phyloP scores from a whole-genome alignment of 2,888 invertebrate species.

The Trachelus tabidus region DNA sequence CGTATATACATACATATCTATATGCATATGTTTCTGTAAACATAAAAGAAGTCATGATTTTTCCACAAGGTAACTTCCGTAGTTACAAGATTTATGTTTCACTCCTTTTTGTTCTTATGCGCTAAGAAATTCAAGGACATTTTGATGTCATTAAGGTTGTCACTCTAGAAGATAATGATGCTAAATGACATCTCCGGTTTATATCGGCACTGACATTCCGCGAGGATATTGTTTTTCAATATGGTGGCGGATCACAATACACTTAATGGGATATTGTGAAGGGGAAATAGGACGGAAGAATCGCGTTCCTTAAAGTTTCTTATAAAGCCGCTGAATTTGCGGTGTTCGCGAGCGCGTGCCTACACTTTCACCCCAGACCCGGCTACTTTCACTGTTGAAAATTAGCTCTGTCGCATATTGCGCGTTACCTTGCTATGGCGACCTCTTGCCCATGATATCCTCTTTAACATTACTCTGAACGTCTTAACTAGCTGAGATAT shows the following conservation, averaged over 20 bases:
- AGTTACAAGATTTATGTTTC: not conserved
- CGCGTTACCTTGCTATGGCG: not conserved
- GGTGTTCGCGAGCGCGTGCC: slow-evolving; percentile 1
- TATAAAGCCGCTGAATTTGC: not conserved
- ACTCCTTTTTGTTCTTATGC: not conserved
- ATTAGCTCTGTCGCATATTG: slow-evolving; percentile 37
- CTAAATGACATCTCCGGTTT: not conserved
- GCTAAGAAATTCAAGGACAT: not conserved
- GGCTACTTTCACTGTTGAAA: slow-evolving; percentile 58
- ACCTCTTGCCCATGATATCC: not conserved
- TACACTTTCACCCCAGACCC: slow-evolving; percentile 47
- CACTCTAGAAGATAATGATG: not conserved
- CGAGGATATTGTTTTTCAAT: not conserved
- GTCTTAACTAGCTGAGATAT: not conserved
- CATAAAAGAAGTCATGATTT: not conserved
- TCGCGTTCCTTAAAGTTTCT: not conserved
- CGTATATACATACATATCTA: not conserved
- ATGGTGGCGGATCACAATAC: not conserved
- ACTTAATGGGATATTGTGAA: not conserved
- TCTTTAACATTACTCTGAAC: not conserved
- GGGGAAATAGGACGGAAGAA: not conserved
- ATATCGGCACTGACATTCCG: not conserved
- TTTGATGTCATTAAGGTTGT: not conserved
- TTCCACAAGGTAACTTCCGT: not conserved
- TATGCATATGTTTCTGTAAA: not conserved